Evolutionary conservation across 2,797 vertebrate species (phyloP).

Genomic region (Heterohyrax brucei): DNA sequence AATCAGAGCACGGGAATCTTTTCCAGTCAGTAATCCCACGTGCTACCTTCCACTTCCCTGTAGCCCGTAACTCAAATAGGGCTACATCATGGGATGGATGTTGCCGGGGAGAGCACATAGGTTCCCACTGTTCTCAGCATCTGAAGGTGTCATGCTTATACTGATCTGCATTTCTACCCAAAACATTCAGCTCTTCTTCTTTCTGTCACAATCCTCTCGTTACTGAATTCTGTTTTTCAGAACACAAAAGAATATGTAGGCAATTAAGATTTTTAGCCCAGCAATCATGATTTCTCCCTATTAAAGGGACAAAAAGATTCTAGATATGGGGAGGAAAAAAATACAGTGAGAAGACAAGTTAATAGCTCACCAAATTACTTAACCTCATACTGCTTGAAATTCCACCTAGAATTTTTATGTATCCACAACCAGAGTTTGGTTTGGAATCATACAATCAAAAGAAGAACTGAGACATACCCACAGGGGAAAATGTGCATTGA

Average conservation of each 20-base stretch:
- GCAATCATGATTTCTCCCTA: slow-evolving; percentile 6
- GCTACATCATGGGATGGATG: not conserved
- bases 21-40: not conserved
- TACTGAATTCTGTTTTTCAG: slow-evolving; percentile 61
- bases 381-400: slow-evolving; percentile 64
- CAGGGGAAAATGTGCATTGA: slow-evolving; percentile 41
- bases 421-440: slow-evolving; percentile 18
- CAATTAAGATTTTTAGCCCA: slow-evolving; percentile 45
- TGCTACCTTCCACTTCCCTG: not conserved
- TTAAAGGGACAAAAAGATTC: not conserved
- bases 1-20: not conserved
- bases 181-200: not conserved
- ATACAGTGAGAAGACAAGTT: slow-evolving; percentile 26
- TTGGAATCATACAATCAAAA: slow-evolving; percentile 40
- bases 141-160: not conserved
- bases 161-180: not conserved
- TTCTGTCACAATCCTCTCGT: not conserved
- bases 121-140: slow-evolving; percentile 5
- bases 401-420: slow-evolving; percentile 64
- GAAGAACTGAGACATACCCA: slow-evolving; percentile 8
- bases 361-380: slow-evolving; percentile 64
- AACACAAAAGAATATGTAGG: slow-evolving; percentile 14
- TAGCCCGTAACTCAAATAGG: not conserved
- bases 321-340: slow-evolving; percentile 7
- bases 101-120: not conserved